A percentile compares a stretch with the other conserved stretches of the same genome.
phyloP scores from a whole-genome alignment of 2,888 invertebrate genomes.

The Lepidochrysops patricia region DNA sequence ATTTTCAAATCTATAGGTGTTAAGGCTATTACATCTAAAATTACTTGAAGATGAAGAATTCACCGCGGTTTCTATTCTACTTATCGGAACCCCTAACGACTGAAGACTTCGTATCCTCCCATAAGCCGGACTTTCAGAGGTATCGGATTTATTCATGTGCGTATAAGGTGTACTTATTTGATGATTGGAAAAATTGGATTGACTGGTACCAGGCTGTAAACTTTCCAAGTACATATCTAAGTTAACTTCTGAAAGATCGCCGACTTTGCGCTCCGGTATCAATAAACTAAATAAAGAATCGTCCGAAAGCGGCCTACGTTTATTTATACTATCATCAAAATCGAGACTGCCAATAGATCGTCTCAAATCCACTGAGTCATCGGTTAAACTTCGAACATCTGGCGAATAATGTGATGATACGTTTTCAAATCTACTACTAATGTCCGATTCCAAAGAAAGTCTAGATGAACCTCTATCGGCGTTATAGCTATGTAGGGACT shows the following conservation, averaged over 20 bases:
- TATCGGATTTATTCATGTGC: constrained; percentile 14
- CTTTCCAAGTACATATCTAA: constrained; percentile 80
- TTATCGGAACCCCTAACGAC: constrained; percentile 50
- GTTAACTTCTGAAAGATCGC: constrained; percentile 72
- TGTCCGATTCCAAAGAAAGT: constrained; percentile 62
- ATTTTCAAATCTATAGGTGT: constrained; percentile 38
- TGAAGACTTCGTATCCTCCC: constrained; percentile 27
- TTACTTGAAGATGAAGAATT: constrained; percentile 17
- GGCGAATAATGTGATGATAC: constrained; percentile 56
- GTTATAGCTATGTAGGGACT: constrained; percentile 61
- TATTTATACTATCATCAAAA: constrained; percentile 74
- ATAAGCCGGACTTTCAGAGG: constrained; percentile 10
- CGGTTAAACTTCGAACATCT: constrained; percentile 57
- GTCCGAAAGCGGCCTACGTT: constrained; percentile 83
- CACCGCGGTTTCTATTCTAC: constrained; percentile 27
- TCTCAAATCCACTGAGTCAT: constrained; percentile 71
- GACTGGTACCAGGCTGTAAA: constrained; percentile 66
- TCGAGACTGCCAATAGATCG: constrained; percentile 58
- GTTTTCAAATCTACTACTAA: constrained; percentile 67
- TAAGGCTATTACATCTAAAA: not conserved
- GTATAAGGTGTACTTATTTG: constrained; percentile 18
- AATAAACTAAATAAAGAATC: constrained; percentile 82
- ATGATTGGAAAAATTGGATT: constrained; percentile 26
- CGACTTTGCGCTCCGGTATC: constrained; percentile 68
- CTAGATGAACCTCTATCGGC: constrained; percentile 64